A percentile compares a stretch with the other conserved stretches of the same genome.
phyloP scores from a whole-genome alignment of 1,140 invertebrate genomes.

The Thalassaphorura encarpata region DNA sequence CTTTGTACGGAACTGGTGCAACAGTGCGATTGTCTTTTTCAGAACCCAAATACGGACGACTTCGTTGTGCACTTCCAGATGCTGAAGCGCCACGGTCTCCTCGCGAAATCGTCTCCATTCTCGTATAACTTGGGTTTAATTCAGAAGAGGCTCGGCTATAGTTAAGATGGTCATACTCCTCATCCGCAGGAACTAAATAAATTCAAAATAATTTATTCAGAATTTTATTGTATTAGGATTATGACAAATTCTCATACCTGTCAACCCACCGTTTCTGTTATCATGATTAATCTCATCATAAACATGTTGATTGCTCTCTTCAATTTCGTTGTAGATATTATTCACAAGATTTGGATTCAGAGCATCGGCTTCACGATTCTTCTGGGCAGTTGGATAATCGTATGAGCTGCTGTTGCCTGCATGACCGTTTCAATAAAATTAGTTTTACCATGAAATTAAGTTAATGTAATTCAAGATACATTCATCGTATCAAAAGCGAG shows the following conservation, averaged over 20 bases:
- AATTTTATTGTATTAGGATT: neutral
- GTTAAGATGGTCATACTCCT: slow-evolving; percentile 77
- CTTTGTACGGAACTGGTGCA: neutral
- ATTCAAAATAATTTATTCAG: neutral
- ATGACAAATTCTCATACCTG: neutral
- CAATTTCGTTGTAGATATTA: slow-evolving; percentile 67
- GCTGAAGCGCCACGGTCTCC: slow-evolving; percentile 6
- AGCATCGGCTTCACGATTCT: slow-evolving; percentile 70
- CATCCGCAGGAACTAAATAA: slow-evolving; percentile 43
- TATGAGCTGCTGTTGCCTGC: slow-evolving; percentile 36
- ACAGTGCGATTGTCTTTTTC: neutral
- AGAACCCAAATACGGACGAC: neutral
- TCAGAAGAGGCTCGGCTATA: slow-evolving; percentile 64
- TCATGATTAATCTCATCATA: slow-evolving; percentile 81
- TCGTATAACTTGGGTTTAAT: slow-evolving; percentile 67
- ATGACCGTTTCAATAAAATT: no score
- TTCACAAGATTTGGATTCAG: slow-evolving; percentile 60
- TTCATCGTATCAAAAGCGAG: slow-evolving; percentile 14
- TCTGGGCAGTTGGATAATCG: slow-evolving; percentile 48
- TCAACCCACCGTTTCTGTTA: neutral
- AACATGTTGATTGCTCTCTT: slow-evolving; percentile 62
- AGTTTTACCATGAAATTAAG: no score
- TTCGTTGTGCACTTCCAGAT: neutral
- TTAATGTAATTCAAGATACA: slow-evolving; percentile 7
- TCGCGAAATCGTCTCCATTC: slow-evolving; percentile 45